These are phyloP conservation scores for Procambarus virginalis DNA, from an alignment of 1,140 invertebrate species.

Conservation along the genomic window DNA sequence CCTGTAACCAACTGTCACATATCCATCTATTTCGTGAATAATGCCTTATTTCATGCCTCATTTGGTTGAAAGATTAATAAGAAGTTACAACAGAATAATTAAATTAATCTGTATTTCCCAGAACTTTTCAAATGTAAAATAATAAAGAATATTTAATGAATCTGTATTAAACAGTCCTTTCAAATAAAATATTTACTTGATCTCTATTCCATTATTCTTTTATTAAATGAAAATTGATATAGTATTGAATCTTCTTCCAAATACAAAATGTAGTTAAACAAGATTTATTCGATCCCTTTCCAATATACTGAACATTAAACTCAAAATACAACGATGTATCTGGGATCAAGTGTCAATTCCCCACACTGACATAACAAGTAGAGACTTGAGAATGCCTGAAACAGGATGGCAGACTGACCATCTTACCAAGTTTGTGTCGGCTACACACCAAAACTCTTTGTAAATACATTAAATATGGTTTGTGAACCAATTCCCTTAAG, in stretches of 20 bases:
- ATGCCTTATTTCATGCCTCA: too few relatives aligned
- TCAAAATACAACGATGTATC: background rate
- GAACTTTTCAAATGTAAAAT: too few relatives aligned
- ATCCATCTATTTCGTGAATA: too few relatives aligned
- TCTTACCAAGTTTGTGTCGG: background rate
- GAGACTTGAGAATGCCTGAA: background rate
- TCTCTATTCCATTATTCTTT: too few relatives aligned
- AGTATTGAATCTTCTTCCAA: background rate
- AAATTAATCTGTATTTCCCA: too few relatives aligned
- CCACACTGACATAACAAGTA: background rate
- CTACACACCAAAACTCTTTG: background rate
- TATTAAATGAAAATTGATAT: background rate
- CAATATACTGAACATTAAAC: background rate
- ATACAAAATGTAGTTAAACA: background rate
- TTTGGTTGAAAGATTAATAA: too few relatives aligned
- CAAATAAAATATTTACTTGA: too few relatives aligned
- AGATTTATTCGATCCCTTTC: background rate
- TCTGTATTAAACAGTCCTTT: too few relatives aligned
- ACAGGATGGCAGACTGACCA: background rate
- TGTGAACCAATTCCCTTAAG: background rate
- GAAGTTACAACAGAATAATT: too few relatives aligned
- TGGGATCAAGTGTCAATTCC: background rate
- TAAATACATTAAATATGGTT: background rate
- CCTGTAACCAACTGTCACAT: too few relatives aligned
- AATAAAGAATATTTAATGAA: too few relatives aligned